Evolutionary conservation across 2,113 vertebrate genomes (phyloP).

Genomic region (Pheucticus melanocephalus): DNA sequence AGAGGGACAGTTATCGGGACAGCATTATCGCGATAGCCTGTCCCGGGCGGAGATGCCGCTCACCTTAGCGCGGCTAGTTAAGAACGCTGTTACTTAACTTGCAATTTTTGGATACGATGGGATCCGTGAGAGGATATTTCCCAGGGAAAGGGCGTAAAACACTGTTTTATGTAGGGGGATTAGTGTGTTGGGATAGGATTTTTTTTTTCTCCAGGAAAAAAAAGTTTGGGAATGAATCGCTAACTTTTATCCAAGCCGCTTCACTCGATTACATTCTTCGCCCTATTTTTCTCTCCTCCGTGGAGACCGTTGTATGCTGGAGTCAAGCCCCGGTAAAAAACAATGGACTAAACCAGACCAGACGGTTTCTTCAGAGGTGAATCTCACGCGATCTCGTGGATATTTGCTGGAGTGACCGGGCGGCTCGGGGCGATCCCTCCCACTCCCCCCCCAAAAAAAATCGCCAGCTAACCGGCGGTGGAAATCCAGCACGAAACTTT

Average conservation of each 20-base stretch:
- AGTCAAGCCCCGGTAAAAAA: constrained; percentile 41
- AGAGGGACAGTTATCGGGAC: neutral
- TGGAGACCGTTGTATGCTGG: constrained; percentile 49
- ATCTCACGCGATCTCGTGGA: constrained; percentile 13
- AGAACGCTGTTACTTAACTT: neutral
- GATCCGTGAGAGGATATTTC: neutral
- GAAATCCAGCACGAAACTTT: constrained; percentile 54
- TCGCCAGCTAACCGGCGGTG: neutral
- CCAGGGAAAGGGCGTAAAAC: neutral
- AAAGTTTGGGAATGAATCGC: constrained; percentile 46
- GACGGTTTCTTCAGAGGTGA: constrained; percentile 36
- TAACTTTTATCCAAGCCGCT: constrained; percentile 54
- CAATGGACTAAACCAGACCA: constrained; percentile 44
- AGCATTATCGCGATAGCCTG: neutral
- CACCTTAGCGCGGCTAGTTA: neutral
- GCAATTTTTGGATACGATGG: neutral
- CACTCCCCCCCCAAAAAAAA: too few relatives aligned
- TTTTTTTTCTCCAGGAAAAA: neutral
- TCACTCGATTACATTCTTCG: constrained; percentile 48
- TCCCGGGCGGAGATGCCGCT: neutral
- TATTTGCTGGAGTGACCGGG: constrained; percentile 14
- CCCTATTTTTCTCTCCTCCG: constrained; percentile 55
- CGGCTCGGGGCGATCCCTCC: neutral
- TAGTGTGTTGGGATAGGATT: neutral
- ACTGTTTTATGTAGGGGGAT: neutral